These are phyloP conservation scores for Myanophis thanlyinensis DNA, from an alignment of 2,113 vertebrate species.

Conservation along the genomic window DNA sequence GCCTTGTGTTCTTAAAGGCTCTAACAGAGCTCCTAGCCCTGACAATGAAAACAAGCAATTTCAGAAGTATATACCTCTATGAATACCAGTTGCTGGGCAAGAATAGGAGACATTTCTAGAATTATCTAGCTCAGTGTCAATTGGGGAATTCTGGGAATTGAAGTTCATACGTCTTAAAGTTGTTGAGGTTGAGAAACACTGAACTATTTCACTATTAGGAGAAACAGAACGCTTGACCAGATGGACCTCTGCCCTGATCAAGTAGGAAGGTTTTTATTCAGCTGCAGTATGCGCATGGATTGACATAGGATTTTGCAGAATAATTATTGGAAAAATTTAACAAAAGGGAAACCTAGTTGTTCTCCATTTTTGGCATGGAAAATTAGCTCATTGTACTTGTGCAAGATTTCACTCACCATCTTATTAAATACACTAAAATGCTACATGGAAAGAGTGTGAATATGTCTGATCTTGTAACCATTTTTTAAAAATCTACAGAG, in stretches of 20 bases:
- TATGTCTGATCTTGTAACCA: background rate
- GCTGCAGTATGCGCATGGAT: background rate
- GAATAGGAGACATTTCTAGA: background rate
- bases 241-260: background rate
- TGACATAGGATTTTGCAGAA: background rate
- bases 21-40: background rate
- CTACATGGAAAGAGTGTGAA: background rate
- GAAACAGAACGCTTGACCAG: background rate
- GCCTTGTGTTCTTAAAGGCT: background rate
- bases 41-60: background rate
- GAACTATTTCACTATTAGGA: background rate
- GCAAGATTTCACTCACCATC: background rate
- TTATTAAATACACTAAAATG: background rate
- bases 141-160: background rate
- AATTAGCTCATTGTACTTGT: background rate
- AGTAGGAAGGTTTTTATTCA: background rate
- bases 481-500: background rate
- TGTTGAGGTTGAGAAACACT: background rate
- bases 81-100: background rate
- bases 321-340: background rate
- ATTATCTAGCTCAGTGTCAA: background rate
- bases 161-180: background rate
- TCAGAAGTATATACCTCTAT: background rate
- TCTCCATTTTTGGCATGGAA: background rate
- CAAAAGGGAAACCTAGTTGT: background rate